These are phyloP conservation scores for Lordiphosa clarofinis DNA, from an alignment of 1,140 invertebrate species.

Conservation along the genomic window DNA sequence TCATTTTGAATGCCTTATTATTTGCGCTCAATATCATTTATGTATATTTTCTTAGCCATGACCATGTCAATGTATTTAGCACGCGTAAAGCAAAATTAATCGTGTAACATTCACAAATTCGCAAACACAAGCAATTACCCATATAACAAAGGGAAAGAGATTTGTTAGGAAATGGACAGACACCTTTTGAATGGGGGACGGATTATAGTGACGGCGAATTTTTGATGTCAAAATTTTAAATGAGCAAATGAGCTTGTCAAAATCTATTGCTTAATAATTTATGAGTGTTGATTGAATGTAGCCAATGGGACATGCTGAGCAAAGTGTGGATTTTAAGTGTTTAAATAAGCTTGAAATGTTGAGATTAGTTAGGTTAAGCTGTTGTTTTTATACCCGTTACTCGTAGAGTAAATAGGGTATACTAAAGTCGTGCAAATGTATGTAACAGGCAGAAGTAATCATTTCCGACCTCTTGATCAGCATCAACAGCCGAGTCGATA, in stretches of 20 bases:
- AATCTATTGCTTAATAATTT: background rate
- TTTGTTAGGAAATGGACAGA: background rate
- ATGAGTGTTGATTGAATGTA: background rate
- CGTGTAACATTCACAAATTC: slow-evolving; percentile 3
- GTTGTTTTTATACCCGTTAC: too few species aligned
- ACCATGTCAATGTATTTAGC: slow-evolving; percentile 11
- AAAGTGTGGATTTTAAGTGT: too few species aligned
- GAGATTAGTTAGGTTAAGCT: too few species aligned
- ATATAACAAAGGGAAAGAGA: slow-evolving; percentile 7
- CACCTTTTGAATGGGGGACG: background rate
- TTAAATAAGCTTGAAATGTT: too few species aligned
- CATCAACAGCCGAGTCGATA: too few species aligned
- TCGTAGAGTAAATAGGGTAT: too few species aligned
- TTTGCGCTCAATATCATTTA: slow-evolving; percentile 40
- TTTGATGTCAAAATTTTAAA: slow-evolving; percentile 1
- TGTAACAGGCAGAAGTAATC: too few species aligned
- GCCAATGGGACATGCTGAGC: too few species aligned
- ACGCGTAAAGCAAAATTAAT: slow-evolving; percentile 5
- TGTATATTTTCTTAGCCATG: slow-evolving; percentile 1
- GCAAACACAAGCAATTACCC: slow-evolving; percentile 6
- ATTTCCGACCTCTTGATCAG: too few species aligned
- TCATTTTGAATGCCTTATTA: slow-evolving; percentile 26
- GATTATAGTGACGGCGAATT: slow-evolving; percentile 3
- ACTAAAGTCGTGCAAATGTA: too few species aligned
- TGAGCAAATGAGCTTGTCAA: background rate